Conservation (phyloP, 2,113 vertebrate species). For the Puma concolor region DNA sequence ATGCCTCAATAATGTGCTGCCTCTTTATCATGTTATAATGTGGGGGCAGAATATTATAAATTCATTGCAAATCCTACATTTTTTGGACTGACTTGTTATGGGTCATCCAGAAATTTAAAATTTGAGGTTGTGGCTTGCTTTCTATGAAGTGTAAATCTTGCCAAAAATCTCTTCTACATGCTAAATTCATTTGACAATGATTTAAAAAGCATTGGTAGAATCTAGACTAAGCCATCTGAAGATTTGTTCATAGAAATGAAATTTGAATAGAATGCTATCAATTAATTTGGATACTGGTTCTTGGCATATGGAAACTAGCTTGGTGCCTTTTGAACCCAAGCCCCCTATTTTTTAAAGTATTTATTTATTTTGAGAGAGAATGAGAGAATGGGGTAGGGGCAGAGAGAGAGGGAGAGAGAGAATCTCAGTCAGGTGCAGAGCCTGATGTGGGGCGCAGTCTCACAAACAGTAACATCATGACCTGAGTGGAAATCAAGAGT, state of each 20-base stretch:
- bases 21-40: not conserved
- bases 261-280: constrained; percentile 13
- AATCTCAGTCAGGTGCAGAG: too few species aligned
- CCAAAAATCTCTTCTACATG: constrained; percentile 11
- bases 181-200: constrained; percentile 50
- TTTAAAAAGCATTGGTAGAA: constrained; percentile 30
- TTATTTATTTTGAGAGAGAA: too few species aligned
- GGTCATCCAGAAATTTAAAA: constrained; percentile 44
- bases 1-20: not conserved
- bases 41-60: not conserved
- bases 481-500: too few species aligned
- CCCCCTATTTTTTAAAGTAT: not conserved
- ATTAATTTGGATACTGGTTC: constrained; percentile 19
- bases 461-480: too few species aligned
- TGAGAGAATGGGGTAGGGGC: too few species aligned
- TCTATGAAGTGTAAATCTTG: constrained; percentile 40
- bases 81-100: constrained; percentile 41
- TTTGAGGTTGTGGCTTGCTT: constrained; percentile 44
- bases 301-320: constrained; percentile 28
- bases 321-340: constrained; percentile 34
- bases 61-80: not conserved
- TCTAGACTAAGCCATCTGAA: constrained; percentile 8
- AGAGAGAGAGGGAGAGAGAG: too few species aligned
- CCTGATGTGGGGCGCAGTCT: too few species aligned
- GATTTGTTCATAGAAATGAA: constrained; percentile 50